Evolutionary conservation across 2,888 invertebrate species (phyloP).

Genomic region (Macrosoma leucophasiata): DNA sequence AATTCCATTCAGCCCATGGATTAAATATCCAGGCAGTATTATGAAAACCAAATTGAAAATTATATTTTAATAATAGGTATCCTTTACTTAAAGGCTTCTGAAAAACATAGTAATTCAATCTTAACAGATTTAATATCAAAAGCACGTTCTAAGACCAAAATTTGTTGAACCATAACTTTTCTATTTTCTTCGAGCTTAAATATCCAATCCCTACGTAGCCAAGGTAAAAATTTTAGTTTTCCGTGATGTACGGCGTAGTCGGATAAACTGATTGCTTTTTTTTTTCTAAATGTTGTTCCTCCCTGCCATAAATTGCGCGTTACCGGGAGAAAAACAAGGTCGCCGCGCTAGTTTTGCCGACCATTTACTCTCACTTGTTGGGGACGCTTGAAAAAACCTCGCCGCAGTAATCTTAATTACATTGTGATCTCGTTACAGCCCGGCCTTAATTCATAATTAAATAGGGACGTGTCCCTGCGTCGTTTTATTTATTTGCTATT

Average conservation of each 20-base stretch:
- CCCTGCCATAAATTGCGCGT: constrained; percentile 17
- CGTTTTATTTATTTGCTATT: constrained; percentile 69
- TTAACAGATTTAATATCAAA: too few species aligned
- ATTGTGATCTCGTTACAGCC: constrained; percentile 71
- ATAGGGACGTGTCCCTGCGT: constrained; percentile 63
- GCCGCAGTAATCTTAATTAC: constrained; percentile 73
- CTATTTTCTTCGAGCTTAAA: too few species aligned
- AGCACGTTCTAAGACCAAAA: too few species aligned
- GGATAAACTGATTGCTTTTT: too few species aligned
- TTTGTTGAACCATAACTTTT: too few species aligned
- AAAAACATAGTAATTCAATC: too few species aligned
- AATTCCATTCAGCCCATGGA: too few species aligned
- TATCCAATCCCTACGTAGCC: background rate
- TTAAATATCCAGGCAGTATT: too few species aligned
- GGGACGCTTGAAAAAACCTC: constrained; percentile 56
- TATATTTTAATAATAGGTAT: too few species aligned
- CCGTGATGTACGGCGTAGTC: background rate
- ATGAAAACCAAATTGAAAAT: too few species aligned
- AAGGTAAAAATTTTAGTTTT: background rate
- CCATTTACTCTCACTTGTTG: constrained; percentile 58
- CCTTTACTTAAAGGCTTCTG: too few species aligned
- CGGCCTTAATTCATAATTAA: constrained; percentile 73
- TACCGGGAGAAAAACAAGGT: constrained; percentile 26
- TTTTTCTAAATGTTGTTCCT: too few species aligned
- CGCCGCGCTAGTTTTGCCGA: constrained; percentile 44